These are phyloP conservation scores for Vidua chalybeata DNA, from an alignment of 2,113 vertebrate species.

Conservation along the genomic window DNA sequence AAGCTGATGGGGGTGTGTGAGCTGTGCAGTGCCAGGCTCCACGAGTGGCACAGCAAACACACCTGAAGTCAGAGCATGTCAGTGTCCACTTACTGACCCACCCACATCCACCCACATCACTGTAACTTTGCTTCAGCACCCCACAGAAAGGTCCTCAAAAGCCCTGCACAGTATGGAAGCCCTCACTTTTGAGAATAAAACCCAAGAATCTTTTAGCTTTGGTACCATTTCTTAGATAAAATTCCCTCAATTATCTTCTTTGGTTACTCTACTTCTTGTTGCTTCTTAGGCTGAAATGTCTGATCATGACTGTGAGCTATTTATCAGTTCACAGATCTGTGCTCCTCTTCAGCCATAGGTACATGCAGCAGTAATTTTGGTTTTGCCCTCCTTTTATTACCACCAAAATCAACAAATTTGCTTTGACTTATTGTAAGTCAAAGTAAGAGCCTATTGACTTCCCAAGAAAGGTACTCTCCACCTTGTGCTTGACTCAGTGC, in stretches of 20 bases:
- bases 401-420: neutral
- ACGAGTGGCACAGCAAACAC: neutral
- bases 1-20: neutral
- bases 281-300: neutral
- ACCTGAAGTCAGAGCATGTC: neutral
- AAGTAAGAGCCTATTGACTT: neutral
- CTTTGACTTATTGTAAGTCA: neutral
- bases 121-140: neutral
- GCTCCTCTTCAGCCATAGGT: neutral
- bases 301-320: neutral
- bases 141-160: neutral
- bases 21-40: neutral
- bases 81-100: too few species aligned
- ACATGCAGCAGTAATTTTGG: neutral
- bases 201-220: neutral
- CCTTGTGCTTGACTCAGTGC: neutral
- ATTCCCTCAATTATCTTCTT: neutral
- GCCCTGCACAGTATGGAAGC: neutral
- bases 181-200: neutral
- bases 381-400: neutral
- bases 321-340: neutral
- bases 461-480: neutral
- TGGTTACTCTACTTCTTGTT: neutral
- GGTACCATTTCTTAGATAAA: neutral
- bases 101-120: neutral